phyloP scores from a whole-genome alignment of 1,140 invertebrate genomes.

The Tetraneura akinire region DNA sequence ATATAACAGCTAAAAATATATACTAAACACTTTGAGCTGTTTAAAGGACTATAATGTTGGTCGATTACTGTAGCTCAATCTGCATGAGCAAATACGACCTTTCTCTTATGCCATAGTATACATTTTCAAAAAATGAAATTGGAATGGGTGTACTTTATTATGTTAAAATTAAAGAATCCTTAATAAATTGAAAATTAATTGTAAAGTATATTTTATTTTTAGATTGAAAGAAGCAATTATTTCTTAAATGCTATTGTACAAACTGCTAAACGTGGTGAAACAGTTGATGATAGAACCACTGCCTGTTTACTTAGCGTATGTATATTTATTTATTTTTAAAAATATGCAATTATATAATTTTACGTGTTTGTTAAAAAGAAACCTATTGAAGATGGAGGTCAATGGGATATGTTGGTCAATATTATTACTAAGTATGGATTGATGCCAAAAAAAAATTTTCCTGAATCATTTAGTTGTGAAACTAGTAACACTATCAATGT shows the following conservation, averaged over 20 bases:
- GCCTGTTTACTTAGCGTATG: constrained; percentile 73
- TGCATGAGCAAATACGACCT: too few species aligned
- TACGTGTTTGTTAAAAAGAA: constrained; percentile 62
- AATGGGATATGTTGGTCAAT: constrained; percentile 90
- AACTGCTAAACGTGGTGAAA: constrained; percentile 72
- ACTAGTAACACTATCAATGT: constrained; percentile 72
- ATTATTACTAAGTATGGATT: constrained; percentile 83
- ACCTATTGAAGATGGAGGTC: constrained; percentile 82
- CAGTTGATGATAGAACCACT: constrained; percentile 75
- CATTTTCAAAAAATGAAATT: too few species aligned
- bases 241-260: constrained; percentile 81
- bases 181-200: neutral
- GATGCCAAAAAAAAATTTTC: constrained; percentile 84
- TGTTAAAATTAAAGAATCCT: too few species aligned
- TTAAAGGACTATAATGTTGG: too few species aligned
- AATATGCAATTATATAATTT: neutral
- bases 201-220: constrained; percentile 52
- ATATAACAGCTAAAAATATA: too few species aligned
- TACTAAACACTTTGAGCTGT: too few species aligned
- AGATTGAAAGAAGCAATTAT: constrained; percentile 83
- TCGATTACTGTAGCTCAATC: too few species aligned
- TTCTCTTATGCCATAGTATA: too few species aligned
- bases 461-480: constrained; percentile 78
- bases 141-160: too few species aligned
- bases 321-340: constrained; percentile 34